Conservation (phyloP, 1,140 invertebrate genomes). For the Euwallacea similis region DNA sequence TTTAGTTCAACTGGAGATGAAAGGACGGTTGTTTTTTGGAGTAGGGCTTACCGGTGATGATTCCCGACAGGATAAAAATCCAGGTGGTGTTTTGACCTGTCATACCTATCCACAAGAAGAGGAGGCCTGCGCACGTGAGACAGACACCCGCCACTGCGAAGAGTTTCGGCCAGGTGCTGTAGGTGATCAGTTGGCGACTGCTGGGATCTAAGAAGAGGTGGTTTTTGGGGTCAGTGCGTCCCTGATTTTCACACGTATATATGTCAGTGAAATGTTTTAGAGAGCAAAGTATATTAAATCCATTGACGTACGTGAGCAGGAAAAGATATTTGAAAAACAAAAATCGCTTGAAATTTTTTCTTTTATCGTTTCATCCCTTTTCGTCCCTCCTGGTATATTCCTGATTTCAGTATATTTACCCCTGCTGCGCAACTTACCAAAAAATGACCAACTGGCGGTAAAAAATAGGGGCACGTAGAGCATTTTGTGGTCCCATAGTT, state of each 20-base stretch:
- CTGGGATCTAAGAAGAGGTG: constrained; percentile 42
- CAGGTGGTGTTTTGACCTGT: constrained; percentile 28
- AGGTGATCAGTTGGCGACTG: constrained; percentile 39
- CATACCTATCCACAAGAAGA: constrained; percentile 50
- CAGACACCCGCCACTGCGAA: constrained; percentile 47
- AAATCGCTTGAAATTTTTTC: background rate
- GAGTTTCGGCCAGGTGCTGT: constrained; percentile 49
- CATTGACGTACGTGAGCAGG: too few relatives aligned
- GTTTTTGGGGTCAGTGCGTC: background rate
- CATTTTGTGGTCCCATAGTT: constrained; percentile 45
- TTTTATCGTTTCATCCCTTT: too few relatives aligned
- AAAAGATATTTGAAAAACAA: background rate
- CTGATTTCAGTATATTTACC: too few relatives aligned
- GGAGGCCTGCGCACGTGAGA: constrained; percentile 49
- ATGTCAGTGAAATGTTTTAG: background rate
- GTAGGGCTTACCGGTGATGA: constrained; percentile 42
- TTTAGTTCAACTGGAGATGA: constrained; percentile 21
- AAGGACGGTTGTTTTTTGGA: background rate
- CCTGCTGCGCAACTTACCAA: constrained; percentile 39
- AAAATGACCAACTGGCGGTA: constrained; percentile 39
- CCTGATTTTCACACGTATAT: background rate
- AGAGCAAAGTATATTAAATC: background rate
- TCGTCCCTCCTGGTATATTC: too few relatives aligned
- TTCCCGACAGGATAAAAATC: constrained; percentile 43
- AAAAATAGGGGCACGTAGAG: constrained; percentile 46